phyloP scores from a whole-genome alignment of 2,888 invertebrate genomes.

The Phyllotreta striolata region DNA sequence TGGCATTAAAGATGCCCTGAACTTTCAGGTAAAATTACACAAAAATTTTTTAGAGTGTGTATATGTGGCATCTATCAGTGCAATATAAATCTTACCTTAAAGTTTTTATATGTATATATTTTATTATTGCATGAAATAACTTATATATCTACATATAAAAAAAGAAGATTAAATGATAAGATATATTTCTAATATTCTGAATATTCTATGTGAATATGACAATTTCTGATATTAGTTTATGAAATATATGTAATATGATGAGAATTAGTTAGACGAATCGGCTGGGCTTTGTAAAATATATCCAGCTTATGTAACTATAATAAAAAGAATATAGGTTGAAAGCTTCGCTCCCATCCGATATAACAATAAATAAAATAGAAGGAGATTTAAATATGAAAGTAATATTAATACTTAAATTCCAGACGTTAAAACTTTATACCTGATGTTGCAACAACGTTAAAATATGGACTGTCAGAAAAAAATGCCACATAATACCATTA shows the following conservation, averaged over 20 bases:
- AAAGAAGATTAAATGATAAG: too few species aligned
- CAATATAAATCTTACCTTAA: too few species aligned
- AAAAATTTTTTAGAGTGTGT: too few species aligned
- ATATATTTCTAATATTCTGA: too few species aligned
- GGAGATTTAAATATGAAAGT: conserved; percentile 49
- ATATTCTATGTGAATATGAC: too few species aligned
- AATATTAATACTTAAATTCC: conserved; percentile 47
- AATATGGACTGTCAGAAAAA: conserved; percentile 52
- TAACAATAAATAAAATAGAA: conserved; percentile 43
- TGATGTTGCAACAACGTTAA: conserved; percentile 49
- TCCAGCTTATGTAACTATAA: conserved; percentile 42
- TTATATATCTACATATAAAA: too few species aligned
- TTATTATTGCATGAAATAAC: too few species aligned
- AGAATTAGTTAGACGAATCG: conserved; percentile 6
- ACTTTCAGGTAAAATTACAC: too few species aligned
- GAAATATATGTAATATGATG: neutral
- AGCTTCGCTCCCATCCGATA: conserved; percentile 38
- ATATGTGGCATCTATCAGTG: too few species aligned
- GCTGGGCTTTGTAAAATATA: conserved; percentile 44
- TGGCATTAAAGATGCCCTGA: too few species aligned
- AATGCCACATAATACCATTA: conserved; percentile 53
- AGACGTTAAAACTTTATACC: conserved; percentile 41
- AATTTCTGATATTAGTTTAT: too few species aligned
- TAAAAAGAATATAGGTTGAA: conserved; percentile 32
- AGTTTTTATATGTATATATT: too few species aligned